These are phyloP conservation scores for Lepus oiostolus DNA, from an alignment of 2,797 vertebrate species.

Conservation along the genomic window DNA sequence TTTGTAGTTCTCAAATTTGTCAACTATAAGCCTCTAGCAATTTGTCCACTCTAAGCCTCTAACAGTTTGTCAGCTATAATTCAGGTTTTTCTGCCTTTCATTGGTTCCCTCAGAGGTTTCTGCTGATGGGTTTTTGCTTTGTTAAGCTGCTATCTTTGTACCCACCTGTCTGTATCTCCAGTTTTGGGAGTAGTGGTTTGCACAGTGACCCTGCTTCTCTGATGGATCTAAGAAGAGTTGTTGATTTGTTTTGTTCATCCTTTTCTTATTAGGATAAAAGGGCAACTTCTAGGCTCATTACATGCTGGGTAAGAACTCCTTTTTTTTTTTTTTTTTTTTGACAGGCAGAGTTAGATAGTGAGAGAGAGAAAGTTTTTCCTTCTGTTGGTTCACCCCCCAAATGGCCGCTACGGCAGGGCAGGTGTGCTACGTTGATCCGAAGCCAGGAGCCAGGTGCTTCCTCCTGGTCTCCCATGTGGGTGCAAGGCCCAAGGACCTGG, in stretches of 20 bases:
- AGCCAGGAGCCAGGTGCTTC: no score
- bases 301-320: background rate
- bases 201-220: background rate
- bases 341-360: no score
- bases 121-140: background rate
- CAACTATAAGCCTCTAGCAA: background rate
- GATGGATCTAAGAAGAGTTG: background rate
- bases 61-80: background rate
- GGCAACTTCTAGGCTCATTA: background rate
- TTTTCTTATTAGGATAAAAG: constrained; percentile 26
- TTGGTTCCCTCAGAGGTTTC: background rate
- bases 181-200: constrained; percentile 12
- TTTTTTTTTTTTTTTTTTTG: no score
- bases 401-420: no score
- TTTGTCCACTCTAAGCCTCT: background rate
- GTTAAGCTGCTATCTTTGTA: background rate
- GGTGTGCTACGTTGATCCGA: no score
- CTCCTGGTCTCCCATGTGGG: no score
- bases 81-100: background rate
- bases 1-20: background rate
- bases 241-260: background rate
- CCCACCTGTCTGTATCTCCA: background rate
- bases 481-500: no score
- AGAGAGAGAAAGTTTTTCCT: no score
- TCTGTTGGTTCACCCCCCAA: no score